Evolutionary conservation across 2,888 invertebrate species (phyloP).

Genomic region (Himalopsyche kuldschensis): DNA sequence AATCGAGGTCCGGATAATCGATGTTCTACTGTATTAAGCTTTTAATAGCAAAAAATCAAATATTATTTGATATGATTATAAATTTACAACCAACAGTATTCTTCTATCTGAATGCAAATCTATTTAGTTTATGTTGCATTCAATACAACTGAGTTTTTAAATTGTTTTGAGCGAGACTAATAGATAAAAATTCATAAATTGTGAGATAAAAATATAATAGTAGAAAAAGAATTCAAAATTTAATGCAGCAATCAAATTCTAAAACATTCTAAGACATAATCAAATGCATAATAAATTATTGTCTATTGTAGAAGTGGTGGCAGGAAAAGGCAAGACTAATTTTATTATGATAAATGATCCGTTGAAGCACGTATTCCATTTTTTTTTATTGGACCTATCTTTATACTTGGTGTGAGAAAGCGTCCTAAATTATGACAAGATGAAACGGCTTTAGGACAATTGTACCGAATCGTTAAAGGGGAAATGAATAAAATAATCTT

Average conservation of each 20-base stretch:
- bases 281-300: not conserved
- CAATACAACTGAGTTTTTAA: too few relatives aligned
- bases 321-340: not conserved
- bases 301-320: not conserved
- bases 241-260: not conserved
- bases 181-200: too few relatives aligned
- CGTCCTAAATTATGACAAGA: not conserved
- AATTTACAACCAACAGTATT: too few relatives aligned
- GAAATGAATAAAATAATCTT: not conserved
- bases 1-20: conserved; percentile 26
- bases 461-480: not conserved
- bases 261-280: not conserved
- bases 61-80: too few relatives aligned
- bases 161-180: too few relatives aligned
- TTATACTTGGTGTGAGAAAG: not conserved
- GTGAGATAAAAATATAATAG: too few relatives aligned
- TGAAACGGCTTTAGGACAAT: not conserved
- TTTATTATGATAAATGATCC: not conserved
- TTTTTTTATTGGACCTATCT: not conserved
- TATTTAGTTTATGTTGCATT: too few relatives aligned
- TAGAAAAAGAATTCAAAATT: not conserved
- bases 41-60: too few relatives aligned
- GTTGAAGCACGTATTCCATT: not conserved
- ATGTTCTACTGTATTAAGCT: conserved; percentile 18
- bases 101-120: too few relatives aligned